Conservation (phyloP, 2,797 vertebrate species). For the Crax fasciolata region DNA sequence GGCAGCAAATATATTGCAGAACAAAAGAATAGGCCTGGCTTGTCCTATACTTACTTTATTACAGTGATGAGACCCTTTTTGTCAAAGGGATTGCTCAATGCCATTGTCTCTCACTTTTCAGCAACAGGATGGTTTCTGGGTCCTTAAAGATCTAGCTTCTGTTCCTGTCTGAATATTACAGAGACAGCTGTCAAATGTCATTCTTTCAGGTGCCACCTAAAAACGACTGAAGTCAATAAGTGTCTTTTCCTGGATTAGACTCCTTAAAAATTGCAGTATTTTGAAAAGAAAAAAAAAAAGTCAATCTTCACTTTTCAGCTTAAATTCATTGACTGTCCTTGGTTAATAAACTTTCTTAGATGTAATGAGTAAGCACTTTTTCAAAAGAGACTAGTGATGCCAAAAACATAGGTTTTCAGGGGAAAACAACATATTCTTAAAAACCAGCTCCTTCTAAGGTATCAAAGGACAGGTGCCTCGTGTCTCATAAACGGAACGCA, state of each 20-base stretch:
- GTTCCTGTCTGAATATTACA: not conserved
- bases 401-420: not conserved
- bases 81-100: not conserved
- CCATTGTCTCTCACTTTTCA: not conserved
- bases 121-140: not conserved
- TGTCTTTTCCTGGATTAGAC: not conserved
- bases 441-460: not conserved
- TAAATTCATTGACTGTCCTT: not conserved
- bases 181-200: not conserved
- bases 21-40: not conserved
- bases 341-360: not conserved
- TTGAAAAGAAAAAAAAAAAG: not conserved
- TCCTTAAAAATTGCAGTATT: not conserved
- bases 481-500: not conserved
- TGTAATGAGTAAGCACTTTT: not conserved
- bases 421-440: not conserved
- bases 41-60: not conserved
- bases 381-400: not conserved
- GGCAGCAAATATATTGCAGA: not conserved
- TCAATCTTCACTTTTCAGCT: not conserved
- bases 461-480: not conserved
- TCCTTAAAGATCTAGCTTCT: not conserved
- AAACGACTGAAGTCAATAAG: constrained; percentile 17
- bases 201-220: constrained; percentile 35
- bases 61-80: not conserved